Base-by-base conservation (phyloP, 2,797 vertebrate species). In the Pteropus rufus region DNA sequence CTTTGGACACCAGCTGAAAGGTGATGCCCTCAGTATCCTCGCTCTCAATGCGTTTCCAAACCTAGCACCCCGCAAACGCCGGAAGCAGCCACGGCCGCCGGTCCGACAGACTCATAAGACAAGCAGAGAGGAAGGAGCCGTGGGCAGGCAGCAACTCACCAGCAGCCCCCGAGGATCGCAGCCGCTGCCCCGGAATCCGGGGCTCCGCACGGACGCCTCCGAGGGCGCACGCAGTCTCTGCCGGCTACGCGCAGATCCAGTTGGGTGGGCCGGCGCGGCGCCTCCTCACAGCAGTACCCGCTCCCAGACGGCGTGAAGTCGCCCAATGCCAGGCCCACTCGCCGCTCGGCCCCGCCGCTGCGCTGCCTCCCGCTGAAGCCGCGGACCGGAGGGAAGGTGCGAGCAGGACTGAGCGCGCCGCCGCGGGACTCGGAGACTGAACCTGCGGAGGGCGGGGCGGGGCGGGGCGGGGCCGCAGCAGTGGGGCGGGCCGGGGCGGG, bases 371-470 rank as follows among this genome's bases (percentile, higher is more conserved):
- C 5, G 14, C 29, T 3, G 31, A 1, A 14, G 31, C 29, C 15
- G 2, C n/a, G 0, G 52, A 19, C 0, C 5, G 0, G 3, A 39
- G 8, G 5, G 86, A 97, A 94, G 94, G 88, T 83, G 90, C 36
- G 29, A 56, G 77, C 41, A 0, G 70, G 39, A 92, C 92, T 97
- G 93, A 73, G 88, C 65, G 56, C 67, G 44, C 49, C 2, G 87
- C 76, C 0, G 52, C 84, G 0, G 24, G 87, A 54, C 87, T 31
- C 88, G 0, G 0, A 29, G 54, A 83, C 89, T 46, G 94, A 97
- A 97, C 97, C 96, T 97, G 97, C 54, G 62, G 49, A 31, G 89
- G 96, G 97, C 93, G 93, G 96, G 95, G 88, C 90, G 93, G 96
- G 95, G 88, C 90, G 86, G 82, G 94, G 95, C 86, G 93, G 67